Evolutionary conservation across 1,140 invertebrate genomes (phyloP).

Genomic region (Camponotus floridanus): DNA sequence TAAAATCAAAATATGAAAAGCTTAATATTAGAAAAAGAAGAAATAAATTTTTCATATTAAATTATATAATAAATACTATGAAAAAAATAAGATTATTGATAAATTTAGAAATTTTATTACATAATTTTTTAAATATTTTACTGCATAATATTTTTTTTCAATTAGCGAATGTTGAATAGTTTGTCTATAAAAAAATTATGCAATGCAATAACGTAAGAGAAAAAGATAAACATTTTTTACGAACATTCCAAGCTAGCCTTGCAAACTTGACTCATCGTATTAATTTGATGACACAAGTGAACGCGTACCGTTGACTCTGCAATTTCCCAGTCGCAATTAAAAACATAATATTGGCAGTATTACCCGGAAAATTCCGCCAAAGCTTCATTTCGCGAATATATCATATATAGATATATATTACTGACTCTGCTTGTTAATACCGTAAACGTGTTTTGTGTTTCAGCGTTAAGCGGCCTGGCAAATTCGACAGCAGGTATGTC

Average conservation of each 20-base stretch:
- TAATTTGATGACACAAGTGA: slow-evolving; percentile 36
- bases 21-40: too few species aligned
- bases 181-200: too few species aligned
- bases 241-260: not conserved
- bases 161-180: too few species aligned
- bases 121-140: too few species aligned
- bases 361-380: slow-evolving; percentile 52
- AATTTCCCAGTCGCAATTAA: slow-evolving; percentile 38
- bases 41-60: too few species aligned
- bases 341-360: slow-evolving; percentile 21
- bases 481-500: slow-evolving; percentile 87
- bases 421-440: slow-evolving; percentile 71
- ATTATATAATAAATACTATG: not conserved
- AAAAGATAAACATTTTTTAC: slow-evolving; percentile 34
- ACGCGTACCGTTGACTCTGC: slow-evolving; percentile 11
- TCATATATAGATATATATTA: slow-evolving; percentile 43
- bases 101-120: not conserved
- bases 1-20: too few species aligned
- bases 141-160: too few species aligned
- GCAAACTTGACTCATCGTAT: slow-evolving; percentile 23
- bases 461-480: slow-evolving; percentile 87
- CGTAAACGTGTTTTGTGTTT: slow-evolving; percentile 82
- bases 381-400: slow-evolving; percentile 63
- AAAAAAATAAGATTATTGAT: not conserved
- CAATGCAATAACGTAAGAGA: not conserved